Conservation (phyloP, 2,797 vertebrate genomes). For the Halcyon leucocephala region DNA sequence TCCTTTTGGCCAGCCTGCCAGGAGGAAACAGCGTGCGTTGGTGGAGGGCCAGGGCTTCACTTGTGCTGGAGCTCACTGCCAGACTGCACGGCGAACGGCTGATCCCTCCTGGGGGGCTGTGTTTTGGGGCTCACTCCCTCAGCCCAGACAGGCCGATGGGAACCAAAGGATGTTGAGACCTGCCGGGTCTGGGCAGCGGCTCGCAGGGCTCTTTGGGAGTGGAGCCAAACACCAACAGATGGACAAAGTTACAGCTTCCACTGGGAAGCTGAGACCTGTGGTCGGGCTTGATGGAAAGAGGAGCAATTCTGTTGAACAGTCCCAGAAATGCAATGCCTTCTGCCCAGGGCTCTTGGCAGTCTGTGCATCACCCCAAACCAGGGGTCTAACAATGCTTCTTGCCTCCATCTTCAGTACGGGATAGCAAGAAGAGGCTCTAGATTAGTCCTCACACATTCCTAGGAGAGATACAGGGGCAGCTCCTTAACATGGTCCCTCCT, state of each 20-base stretch:
- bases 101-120: not conserved
- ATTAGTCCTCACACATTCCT: not conserved
- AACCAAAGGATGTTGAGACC: not conserved
- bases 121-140: not conserved
- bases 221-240: not conserved
- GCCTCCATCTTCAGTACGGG: not conserved
- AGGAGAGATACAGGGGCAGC: not conserved
- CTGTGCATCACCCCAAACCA: not conserved
- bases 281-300: not conserved
- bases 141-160: not conserved
- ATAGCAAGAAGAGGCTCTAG: not conserved
- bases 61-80: slow-evolving; percentile 47
- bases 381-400: not conserved
- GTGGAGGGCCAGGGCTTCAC: slow-evolving; percentile 50
- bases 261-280: not conserved
- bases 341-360: not conserved
- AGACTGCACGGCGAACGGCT: slow-evolving; percentile 9
- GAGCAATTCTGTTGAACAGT: not conserved
- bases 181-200: slow-evolving; percentile 25
- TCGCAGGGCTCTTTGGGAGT: not conserved
- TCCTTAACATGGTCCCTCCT: fast-evolving
- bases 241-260: not conserved
- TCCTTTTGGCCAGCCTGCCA: slow-evolving; percentile 47
- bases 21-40: slow-evolving; percentile 59
- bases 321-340: not conserved